Conservation (phyloP, 2,888 invertebrate genomes). For the Nemurella pictetii region DNA sequence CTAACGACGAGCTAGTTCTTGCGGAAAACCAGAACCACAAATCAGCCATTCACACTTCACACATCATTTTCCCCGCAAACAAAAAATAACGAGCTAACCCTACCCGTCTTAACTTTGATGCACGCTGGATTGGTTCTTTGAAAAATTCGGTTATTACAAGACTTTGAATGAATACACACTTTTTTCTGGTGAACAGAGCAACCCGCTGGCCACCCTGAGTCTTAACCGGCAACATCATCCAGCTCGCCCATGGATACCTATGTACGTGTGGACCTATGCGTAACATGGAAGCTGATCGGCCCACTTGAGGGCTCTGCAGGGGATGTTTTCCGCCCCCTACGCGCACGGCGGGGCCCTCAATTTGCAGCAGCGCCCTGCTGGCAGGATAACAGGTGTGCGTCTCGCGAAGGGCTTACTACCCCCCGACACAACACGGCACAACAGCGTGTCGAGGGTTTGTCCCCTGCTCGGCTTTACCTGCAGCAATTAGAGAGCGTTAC, state of each 20-base stretch:
- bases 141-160: background rate
- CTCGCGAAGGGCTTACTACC: background rate
- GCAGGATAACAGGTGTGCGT: slow-evolving; percentile 1
- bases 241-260: background rate
- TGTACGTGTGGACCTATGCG: background rate
- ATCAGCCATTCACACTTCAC: background rate
- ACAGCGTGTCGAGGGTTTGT: no score
- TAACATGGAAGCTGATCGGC: background rate
- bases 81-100: background rate
- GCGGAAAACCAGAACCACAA: background rate
- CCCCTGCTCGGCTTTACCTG: background rate
- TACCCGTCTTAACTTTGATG: background rate
- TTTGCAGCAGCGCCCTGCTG: background rate
- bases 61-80: background rate
- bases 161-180: background rate
- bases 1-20: no score
- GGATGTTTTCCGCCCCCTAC: background rate
- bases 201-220: background rate
- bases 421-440: background rate
- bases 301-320: slow-evolving; percentile 13
- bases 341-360: background rate
- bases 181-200: background rate
- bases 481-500: background rate
- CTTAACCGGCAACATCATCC: no score
- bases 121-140: background rate